phyloP scores from a whole-genome alignment of 2,797 vertebrate genomes.

The Uromys caudimaculatus region DNA sequence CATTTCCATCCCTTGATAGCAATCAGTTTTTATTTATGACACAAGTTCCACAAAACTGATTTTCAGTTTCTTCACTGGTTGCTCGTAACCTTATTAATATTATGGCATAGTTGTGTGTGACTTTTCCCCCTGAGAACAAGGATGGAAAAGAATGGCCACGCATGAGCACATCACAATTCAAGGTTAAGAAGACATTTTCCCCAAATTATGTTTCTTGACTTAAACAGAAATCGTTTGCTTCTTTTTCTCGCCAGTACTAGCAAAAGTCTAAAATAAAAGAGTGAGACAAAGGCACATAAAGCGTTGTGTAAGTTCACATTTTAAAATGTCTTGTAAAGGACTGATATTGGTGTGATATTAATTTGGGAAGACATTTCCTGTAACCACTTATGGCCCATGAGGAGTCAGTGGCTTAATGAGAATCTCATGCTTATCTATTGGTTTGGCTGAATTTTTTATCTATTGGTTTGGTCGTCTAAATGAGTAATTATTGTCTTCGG shows the following conservation, averaged over 20 bases:
- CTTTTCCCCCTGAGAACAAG: neutral
- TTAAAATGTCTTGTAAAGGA: constrained; percentile 66
- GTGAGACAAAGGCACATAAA: constrained; percentile 26
- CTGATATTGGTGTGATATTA: constrained; percentile 37
- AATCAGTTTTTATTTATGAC: constrained; percentile 3
- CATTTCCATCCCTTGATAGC: neutral
- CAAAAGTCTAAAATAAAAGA: constrained; percentile 37
- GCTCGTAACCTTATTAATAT: neutral
- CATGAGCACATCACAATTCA: constrained; percentile 22
- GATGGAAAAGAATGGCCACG: constrained; percentile 11
- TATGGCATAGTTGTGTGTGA: neutral
- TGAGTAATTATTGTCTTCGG: constrained; percentile 44
- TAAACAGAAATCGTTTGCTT: neutral
- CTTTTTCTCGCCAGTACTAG: neutral
- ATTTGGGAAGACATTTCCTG: constrained; percentile 64
- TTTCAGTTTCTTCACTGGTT: constrained; percentile 36
- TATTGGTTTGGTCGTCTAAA: neutral
- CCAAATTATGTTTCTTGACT: neutral
- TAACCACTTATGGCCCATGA: constrained; percentile 34
- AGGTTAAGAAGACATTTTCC: constrained; percentile 26
- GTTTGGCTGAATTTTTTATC: constrained; percentile 15
- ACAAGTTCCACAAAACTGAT: neutral
- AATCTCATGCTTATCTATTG: constrained; percentile 13
- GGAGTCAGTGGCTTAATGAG: neutral
- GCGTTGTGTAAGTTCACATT: neutral